phyloP scores from a whole-genome alignment of 23 tunicate species.

The Trididemnum clinides region DNA sequence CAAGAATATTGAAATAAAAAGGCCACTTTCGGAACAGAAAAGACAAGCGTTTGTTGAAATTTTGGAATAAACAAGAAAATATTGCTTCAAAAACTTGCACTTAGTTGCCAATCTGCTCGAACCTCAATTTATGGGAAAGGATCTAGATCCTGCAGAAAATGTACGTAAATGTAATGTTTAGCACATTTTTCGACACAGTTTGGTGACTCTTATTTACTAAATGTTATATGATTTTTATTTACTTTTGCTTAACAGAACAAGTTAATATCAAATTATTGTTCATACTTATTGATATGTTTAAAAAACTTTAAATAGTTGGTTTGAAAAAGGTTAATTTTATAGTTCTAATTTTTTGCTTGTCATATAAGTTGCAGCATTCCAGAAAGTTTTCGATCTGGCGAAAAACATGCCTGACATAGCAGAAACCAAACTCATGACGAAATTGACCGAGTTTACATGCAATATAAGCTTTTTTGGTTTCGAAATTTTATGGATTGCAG shows the following conservation, averaged over 20 bases:
- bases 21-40: not conserved
- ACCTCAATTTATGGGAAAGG: not conserved
- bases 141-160: not conserved
- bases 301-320: not conserved
- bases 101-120: not conserved
- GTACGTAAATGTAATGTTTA: too few relatives aligned
- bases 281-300: too few relatives aligned
- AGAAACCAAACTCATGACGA: not conserved
- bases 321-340: not conserved
- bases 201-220: too few relatives aligned
- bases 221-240: too few relatives aligned
- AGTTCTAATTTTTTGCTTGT: not conserved
- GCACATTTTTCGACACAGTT: too few relatives aligned
- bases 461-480: not conserved
- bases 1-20: not conserved
- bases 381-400: not conserved
- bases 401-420: not conserved
- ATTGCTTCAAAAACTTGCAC: not conserved
- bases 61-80: not conserved
- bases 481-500: not conserved
- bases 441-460: not conserved
- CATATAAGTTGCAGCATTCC: not conserved
- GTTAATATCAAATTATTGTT: too few relatives aligned
- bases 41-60: not conserved
- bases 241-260: too few relatives aligned